A percentile compares a stretch with the other conserved stretches of the same genome.
These are phyloP conservation scores for Tympanoctomys barrerae DNA, from an alignment of 2,797 vertebrate genomes.

Conservation along the genomic window DNA sequence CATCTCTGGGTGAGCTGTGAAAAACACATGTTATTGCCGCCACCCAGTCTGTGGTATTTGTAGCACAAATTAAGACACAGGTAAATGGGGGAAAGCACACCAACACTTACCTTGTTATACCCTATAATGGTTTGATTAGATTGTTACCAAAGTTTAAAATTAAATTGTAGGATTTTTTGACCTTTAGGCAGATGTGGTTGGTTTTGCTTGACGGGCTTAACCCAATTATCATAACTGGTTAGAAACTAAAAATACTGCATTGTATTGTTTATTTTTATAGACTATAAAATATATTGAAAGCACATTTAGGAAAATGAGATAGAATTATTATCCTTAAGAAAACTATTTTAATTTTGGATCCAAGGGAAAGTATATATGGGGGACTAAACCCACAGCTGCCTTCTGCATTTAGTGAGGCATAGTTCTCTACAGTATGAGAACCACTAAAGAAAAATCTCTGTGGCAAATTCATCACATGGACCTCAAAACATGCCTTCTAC, in stretches of 20 bases:
- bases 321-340: background rate
- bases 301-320: conserved; percentile 50
- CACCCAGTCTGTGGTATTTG: background rate
- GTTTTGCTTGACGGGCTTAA: background rate
- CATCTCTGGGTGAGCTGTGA: background rate
- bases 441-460: background rate
- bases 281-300: background rate
- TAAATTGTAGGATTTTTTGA: conserved; percentile 14
- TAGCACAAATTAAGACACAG: background rate
- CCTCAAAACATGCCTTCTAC: background rate
- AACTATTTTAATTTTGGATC: background rate
- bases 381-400: background rate
- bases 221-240: background rate
- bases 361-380: background rate
- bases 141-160: conserved; percentile 51
- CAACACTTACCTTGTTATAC: background rate
- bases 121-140: background rate
- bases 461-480: background rate
- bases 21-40: background rate
- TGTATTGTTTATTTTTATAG: conserved; percentile 14
- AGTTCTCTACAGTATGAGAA: background rate
- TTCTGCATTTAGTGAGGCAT: background rate
- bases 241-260: background rate
- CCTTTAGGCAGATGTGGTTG: background rate
- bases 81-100: background rate